Conservation (phyloP, 2,113 vertebrate genomes). For the Melospiza melodia region DNA sequence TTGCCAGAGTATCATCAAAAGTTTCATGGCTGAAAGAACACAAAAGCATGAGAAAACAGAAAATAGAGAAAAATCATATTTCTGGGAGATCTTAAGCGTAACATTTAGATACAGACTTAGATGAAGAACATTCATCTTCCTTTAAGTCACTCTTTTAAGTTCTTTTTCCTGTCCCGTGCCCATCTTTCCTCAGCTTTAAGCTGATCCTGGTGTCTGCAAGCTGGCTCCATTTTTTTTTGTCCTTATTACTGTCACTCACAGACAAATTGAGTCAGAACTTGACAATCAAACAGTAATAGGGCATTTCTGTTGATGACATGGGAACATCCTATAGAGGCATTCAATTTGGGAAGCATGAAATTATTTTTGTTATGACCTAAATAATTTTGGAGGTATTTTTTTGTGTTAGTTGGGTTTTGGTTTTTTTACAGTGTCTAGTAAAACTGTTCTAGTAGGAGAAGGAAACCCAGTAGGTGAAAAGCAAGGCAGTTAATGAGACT, state of each 20-base stretch:
- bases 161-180: not conserved
- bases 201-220: not conserved
- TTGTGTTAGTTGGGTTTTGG: not conserved
- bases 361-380: not conserved
- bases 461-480: not conserved
- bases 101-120: not conserved
- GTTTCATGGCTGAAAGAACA: not conserved
- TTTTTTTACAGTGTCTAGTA: not conserved
- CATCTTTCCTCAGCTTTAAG: not conserved
- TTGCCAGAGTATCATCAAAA: not conserved
- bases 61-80: not conserved
- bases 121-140: not conserved
- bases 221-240: not conserved
- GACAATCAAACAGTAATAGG: not conserved
- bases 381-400: not conserved
- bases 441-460: not conserved
- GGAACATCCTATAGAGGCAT: not conserved
- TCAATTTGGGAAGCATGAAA: not conserved
- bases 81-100: not conserved
- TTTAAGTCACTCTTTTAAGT: not conserved
- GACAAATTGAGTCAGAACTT: not conserved
- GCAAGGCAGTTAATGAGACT: not conserved
- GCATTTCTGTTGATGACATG: not conserved
- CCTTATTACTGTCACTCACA: not conserved
- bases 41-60: not conserved